Conservation (phyloP, 2,888 invertebrate species). For the Metalampra italica region DNA sequence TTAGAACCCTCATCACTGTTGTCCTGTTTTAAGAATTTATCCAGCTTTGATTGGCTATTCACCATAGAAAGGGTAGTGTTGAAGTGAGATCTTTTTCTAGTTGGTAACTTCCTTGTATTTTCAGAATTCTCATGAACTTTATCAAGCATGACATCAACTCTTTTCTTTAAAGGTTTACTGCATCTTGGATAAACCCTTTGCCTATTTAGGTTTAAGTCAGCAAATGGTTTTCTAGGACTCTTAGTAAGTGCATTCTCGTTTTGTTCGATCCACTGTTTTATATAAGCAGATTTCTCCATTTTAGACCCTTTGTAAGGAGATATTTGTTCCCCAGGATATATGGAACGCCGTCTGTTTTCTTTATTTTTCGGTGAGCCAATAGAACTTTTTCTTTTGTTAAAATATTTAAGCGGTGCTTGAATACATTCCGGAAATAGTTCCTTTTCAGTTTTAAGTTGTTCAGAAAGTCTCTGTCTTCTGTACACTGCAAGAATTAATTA, state of each 20-base stretch:
- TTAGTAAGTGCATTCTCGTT: constrained; percentile 24
- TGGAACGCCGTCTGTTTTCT: constrained; percentile 33
- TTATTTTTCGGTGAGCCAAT: constrained; percentile 26
- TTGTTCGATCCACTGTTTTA: constrained; percentile 55
- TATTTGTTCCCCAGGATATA: constrained; percentile 46
- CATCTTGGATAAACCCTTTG: constrained; percentile 5
- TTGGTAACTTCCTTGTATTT: constrained; percentile 3
- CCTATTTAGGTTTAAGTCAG: constrained; percentile 50
- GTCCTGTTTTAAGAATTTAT: constrained; percentile 7
- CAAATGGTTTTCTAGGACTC: constrained; percentile 46
- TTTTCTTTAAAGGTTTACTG: constrained; percentile 7
- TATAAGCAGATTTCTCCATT: constrained; percentile 52
- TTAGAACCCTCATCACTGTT: constrained; percentile 6
- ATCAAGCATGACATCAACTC: constrained; percentile 6
- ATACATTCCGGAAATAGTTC: constrained; percentile 65
- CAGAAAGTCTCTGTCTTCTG: constrained; percentile 45
- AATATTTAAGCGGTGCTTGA: constrained; percentile 60
- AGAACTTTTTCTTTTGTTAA: constrained; percentile 56
- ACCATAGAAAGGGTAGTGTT: constrained; percentile 18
- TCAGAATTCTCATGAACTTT: constrained; percentile 10
- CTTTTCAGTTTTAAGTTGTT: constrained; percentile 56
- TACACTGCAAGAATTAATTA: constrained; percentile 42
- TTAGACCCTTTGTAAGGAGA: constrained; percentile 21
- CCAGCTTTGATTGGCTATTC: constrained; percentile 11
- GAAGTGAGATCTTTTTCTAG: constrained; percentile 13